Conservation (phyloP, 2,113 vertebrate genomes). For the Sinocyclocheilus grahami region DNA sequence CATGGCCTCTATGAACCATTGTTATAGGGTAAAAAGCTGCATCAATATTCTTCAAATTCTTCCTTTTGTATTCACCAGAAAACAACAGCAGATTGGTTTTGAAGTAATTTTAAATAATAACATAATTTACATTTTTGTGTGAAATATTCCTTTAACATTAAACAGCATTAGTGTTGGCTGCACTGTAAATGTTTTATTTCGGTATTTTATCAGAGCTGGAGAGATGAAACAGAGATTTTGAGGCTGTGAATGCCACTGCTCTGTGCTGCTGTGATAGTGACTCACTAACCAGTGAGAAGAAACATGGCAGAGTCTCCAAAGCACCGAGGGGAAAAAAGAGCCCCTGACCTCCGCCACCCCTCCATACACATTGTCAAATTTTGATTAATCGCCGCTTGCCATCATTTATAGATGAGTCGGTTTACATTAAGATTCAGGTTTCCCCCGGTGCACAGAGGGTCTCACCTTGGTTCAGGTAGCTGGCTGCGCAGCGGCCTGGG, state of each 20-base stretch:
- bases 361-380: constrained; percentile 58
- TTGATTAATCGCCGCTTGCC: constrained; percentile 65
- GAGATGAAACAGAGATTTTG: background rate
- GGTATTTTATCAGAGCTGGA: background rate
- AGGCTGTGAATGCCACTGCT: constrained; percentile 10
- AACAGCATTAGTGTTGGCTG: background rate
- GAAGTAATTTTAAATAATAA: background rate
- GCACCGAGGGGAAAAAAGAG: constrained; percentile 42
- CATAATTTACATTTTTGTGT: background rate
- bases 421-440: constrained; percentile 76
- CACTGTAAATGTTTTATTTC: background rate
- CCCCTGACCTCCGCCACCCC: constrained; percentile 43
- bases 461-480: constrained; percentile 71
- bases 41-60: background rate
- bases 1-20: too few species aligned
- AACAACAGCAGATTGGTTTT: too few species aligned
- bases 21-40: background rate
- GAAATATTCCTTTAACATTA: background rate
- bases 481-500: constrained; percentile 41
- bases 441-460: constrained; percentile 62
- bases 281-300: constrained; percentile 29
- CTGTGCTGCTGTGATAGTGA: constrained; percentile 19
- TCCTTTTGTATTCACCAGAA: background rate
- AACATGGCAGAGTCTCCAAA: constrained; percentile 36
- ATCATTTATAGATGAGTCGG: constrained; percentile 68